A percentile compares a stretch with the other conserved stretches of the same genome.
Conservation (phyloP, 2,113 vertebrate species). For the Hirundichthys speculiger region DNA sequence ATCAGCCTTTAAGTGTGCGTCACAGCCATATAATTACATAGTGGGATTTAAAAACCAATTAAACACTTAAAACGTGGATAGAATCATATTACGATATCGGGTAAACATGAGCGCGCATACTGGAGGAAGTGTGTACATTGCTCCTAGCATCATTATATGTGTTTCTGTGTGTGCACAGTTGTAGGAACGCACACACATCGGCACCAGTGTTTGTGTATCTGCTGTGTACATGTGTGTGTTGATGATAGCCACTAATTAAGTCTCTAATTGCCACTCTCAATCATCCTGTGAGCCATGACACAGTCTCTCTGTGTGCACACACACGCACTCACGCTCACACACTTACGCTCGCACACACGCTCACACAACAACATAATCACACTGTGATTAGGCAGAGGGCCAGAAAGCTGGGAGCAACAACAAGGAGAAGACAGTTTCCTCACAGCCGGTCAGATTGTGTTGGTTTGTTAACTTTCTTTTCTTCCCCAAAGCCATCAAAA, state of each 20-base stretch:
- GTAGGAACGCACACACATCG: constrained; percentile 14
- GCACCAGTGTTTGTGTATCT: constrained; percentile 21
- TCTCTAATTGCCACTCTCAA: constrained; percentile 76
- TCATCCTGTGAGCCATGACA: constrained; percentile 62
- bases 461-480: constrained; percentile 49
- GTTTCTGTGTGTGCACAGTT: constrained; percentile 13
- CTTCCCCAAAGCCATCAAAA: constrained; percentile 23
- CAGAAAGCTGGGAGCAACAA: constrained; percentile 60
- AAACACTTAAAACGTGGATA: constrained; percentile 76
- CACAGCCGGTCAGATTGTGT: constrained; percentile 38
- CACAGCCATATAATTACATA: constrained; percentile 71
- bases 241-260: constrained; percentile 76
- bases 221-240: constrained; percentile 43
- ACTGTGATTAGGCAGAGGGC: constrained; percentile 64
- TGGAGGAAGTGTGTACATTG: constrained; percentile 53
- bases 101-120: constrained; percentile 56
- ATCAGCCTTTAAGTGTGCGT: constrained; percentile 39
- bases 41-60: constrained; percentile 78
- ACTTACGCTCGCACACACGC: no score
- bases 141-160: constrained; percentile 50
- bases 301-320: constrained; percentile 16
- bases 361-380: constrained; percentile 31
- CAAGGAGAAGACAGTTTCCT: constrained; percentile 58
- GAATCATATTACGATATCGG: constrained; percentile 67
- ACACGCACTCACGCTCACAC: no score